These are phyloP conservation scores for Ianthella basta DNA, from an alignment of 37 sponge, comb jelly and placozoan genomes.

Conservation along the genomic window DNA sequence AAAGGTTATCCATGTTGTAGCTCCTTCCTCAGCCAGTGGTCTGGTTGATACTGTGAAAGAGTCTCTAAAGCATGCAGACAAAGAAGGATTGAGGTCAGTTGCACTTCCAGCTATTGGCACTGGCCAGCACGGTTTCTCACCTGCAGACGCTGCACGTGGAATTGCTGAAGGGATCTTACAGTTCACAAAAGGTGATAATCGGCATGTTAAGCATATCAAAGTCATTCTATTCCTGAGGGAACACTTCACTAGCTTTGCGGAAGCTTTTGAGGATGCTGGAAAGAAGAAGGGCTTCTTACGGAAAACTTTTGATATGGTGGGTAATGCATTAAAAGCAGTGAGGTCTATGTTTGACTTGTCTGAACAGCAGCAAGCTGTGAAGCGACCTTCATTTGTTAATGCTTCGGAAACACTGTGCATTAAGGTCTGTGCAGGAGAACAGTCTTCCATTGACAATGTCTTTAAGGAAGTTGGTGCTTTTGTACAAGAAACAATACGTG, in stretches of 20 bases:
- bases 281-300: background rate
- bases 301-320: no score
- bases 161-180: background rate
- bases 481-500: background rate
- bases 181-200: background rate
- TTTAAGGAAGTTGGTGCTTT: background rate
- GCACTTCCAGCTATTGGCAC: conserved; percentile 41
- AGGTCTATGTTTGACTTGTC: no score
- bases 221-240: conserved; percentile 8
- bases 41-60: background rate
- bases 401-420: conserved; percentile 28
- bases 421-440: conserved; percentile 1
- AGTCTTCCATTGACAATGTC: background rate
- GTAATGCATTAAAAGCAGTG: no score
- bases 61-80: conserved; percentile 18
- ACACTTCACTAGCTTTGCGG: background rate
- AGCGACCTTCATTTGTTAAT: no score
- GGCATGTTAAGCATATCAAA: background rate
- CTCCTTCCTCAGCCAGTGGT: background rate
- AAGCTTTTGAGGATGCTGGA: background rate
- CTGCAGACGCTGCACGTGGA: conserved; percentile 1
- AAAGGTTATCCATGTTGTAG: conserved; percentile 19
- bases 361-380: no score
- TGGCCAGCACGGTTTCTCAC: background rate
- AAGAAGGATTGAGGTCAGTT: background rate